Base-by-base conservation (phyloP, 2,888 invertebrate genomes). In the Mythimna loreyi region DNA sequence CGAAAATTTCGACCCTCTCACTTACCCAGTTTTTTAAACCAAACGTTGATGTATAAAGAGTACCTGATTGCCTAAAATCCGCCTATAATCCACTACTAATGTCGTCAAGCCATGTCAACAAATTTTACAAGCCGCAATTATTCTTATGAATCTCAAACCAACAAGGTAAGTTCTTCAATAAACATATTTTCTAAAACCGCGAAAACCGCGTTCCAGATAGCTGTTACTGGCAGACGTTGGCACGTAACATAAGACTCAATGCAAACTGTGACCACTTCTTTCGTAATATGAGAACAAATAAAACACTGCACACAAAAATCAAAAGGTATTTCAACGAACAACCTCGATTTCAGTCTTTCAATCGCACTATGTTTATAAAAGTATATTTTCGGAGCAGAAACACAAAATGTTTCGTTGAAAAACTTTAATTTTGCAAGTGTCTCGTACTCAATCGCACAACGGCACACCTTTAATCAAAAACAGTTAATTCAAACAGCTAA, bases 231-330 rank as follows among this genome's bases (percentile, higher is more conserved):
- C 52, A 52, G 21, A 19, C 1, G 23, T 25, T 45, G 33, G 13
- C 43, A 43, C 5, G 52, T 52, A 23, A 36, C 45, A n/a, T 13
- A 58, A 50, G 16, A 68, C 33, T 50, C 19, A 68, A 58, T 33
- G 21, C 19, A 25, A 58, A 49, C 23, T 49, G n/a, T n/a, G 16
- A 19, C 30, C 30, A 50, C 6, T 50, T 49, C 23, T 33, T 23
- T 30, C 8, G 16, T 45, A 19, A 53, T 23, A 45, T 19, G 3
- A 3, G 7, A 28, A 53, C 25, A 45, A 47, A 49, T 40, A 30
- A 43, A 19, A 28, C 52, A 2, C 19, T 30, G 16, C 13, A 28
- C n/a, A 23, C 1, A 47, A 1, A 23, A 16, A 40, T 40, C 28
- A 40, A 13, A 45, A 47, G 33, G 47, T 16, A 0, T 40, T 30